phyloP scores from a whole-genome alignment of 2,888 invertebrate genomes.

The Criorhina ranunculi region DNA sequence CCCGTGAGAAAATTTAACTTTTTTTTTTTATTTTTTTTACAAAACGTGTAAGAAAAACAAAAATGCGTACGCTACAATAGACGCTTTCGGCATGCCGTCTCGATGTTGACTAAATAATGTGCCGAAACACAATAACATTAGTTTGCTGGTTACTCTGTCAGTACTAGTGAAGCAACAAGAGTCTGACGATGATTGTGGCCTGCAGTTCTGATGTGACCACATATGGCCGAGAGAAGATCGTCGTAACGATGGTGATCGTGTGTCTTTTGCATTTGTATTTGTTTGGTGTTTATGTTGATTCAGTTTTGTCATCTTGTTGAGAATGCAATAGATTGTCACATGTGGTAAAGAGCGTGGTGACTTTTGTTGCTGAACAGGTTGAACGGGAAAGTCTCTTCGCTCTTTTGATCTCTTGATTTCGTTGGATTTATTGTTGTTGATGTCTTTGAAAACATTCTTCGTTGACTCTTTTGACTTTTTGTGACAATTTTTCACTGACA shows the following conservation, averaged over 20 bases:
- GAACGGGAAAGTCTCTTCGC: slow-evolving; percentile 2
- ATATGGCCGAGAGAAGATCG: slow-evolving; percentile 45
- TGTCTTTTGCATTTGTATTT: slow-evolving; percentile 25
- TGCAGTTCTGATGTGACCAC: slow-evolving; percentile 66
- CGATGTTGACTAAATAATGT: slow-evolving; percentile 73
- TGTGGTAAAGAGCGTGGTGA: slow-evolving; percentile 12
- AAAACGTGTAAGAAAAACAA: slow-evolving; percentile 33
- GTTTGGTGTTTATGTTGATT: slow-evolving; percentile 28
- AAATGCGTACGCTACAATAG: slow-evolving; percentile 34
- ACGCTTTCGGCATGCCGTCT: slow-evolving; percentile 68
- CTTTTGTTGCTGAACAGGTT: slow-evolving; percentile 55
- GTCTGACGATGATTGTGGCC: slow-evolving; percentile 15
- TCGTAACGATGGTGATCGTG: slow-evolving; percentile 35
- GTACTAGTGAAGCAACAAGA: slow-evolving; percentile 63
- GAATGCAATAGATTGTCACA: slow-evolving; percentile 1
- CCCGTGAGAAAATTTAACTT: slow-evolving; percentile 27
- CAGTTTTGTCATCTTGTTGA: slow-evolving; percentile 37
- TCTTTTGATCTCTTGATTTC: slow-evolving; percentile 20
- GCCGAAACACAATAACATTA: slow-evolving; percentile 54
- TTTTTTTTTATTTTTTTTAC: slow-evolving; percentile 5
- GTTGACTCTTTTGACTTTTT: neutral
- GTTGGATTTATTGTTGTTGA: neutral
- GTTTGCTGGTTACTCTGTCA: slow-evolving; percentile 45
- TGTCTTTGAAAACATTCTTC: slow-evolving; percentile 25
- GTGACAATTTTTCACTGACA: neutral